Percentiles rank a stretch among this genome's conserved stretches.
Conservation (phyloP, 53 echinoderm and acorn worm genomes). For the Astropecten irregularis region DNA sequence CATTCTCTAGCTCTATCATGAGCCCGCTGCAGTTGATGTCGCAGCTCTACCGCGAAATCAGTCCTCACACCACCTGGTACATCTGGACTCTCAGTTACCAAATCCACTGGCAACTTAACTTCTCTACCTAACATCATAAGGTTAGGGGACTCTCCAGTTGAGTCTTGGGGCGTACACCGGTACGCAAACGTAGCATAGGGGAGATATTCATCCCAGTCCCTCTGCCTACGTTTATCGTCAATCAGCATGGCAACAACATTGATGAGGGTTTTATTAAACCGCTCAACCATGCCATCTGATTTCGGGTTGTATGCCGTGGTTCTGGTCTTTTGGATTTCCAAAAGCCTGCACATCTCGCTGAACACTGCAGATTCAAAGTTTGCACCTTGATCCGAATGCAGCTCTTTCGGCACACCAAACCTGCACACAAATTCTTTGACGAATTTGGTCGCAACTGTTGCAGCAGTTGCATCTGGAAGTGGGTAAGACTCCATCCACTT, state of each 20-base stretch:
- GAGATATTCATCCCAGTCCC: slow-evolving; percentile 10
- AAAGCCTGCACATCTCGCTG: neutral
- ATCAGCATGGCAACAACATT: slow-evolving; percentile 2
- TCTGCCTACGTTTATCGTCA: neutral
- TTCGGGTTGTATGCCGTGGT: slow-evolving; percentile 10
- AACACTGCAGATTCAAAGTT: slow-evolving; percentile 11
- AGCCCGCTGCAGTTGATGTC: neutral
- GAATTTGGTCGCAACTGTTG: slow-evolving; percentile 13
- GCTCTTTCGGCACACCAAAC: slow-evolving; percentile 8
- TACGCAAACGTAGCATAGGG: neutral
- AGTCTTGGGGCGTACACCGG: neutral
- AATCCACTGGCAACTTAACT: neutral
- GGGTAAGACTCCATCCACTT: slow-evolving; percentile 33
- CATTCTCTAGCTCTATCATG: slow-evolving; percentile 1
- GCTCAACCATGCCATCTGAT: neutral
- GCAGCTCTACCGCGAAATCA: slow-evolving; percentile 5
- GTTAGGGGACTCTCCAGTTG: neutral
- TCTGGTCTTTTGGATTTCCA: neutral
- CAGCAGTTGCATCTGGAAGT: slow-evolving; percentile 3
- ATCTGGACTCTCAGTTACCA: neutral
- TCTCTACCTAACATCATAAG: neutral
- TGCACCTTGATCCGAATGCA: slow-evolving; percentile 25
- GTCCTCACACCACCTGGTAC: neutral
- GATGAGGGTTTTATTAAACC: neutral
- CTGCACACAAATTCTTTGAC: slow-evolving; percentile 9